Base-by-base conservation (phyloP, 2,797 vertebrate species). In the Centroberyx gerrardi region DNA sequence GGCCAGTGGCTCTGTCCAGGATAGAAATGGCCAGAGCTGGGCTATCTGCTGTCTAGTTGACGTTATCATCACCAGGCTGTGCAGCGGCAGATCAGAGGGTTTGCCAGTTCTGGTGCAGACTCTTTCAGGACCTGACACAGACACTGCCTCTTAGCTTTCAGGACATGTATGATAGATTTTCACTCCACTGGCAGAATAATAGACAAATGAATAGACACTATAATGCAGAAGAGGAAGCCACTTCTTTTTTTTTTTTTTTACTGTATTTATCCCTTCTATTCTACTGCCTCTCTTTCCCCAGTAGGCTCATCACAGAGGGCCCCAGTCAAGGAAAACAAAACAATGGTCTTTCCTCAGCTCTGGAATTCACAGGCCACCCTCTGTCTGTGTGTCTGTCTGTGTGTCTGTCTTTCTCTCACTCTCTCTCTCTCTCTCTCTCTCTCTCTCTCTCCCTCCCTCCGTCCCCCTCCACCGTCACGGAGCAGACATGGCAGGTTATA, bases 401-500 rank as follows among this genome's bases (percentile, higher is more conserved):
- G 1, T 22, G 22, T 22, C 18, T 46, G 18, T 62, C 12, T 12
- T n/a, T 42, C 40, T 49, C 9, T 8, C 12, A 78, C 31, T 62
- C 52, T 53, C 68, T 42, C 55, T 51, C 62, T 65, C 62, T 64
- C 52, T 36, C 51, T 58, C 60, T 42, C 62, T 18, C 68, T 3
- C 72, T 42, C 52, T 14, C 64, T 56, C 80, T 12, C 63, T 38
- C 54, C 54, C 66, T 77, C 77, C 66, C 78, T 85, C 75, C 76
- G 62, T 68, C 87, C 87, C 82, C 72, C 82, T 86, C 84, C 83
- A 78, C 89, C 90, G 88, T 92, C 90, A 88, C 62, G 42, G 87
- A 81, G 87, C 91, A 89, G 87, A 80, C 83, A 73, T 80, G 82
- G 83, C 88, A 90, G 87, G 91, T 92, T 93, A 93, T 91, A 93